Conservation (phyloP, 1,140 invertebrate genomes). For the Dendroctonus ponderosae region DNA sequence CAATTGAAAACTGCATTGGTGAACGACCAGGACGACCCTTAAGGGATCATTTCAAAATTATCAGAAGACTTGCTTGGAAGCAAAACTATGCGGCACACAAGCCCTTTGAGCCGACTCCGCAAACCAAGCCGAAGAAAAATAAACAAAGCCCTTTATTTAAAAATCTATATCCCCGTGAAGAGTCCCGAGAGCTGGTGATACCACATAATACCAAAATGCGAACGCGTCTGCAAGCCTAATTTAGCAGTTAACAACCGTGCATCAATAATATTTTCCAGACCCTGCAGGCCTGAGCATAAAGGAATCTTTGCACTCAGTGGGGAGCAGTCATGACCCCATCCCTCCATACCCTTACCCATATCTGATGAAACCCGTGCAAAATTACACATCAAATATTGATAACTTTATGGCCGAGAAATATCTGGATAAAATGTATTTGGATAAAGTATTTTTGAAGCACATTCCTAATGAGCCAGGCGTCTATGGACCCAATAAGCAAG, state of each 20-base stretch:
- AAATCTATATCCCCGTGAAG: too few species aligned
- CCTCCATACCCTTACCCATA: slow-evolving; percentile 40
- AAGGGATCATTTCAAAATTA: slow-evolving; percentile 49
- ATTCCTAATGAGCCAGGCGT: slow-evolving; percentile 51
- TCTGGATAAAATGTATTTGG: slow-evolving; percentile 56
- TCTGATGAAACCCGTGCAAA: slow-evolving; percentile 50
- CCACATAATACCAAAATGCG: too few species aligned
- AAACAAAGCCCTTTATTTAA: too few species aligned
- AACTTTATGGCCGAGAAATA: slow-evolving; percentile 56
- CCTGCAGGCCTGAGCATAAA: slow-evolving; percentile 8
- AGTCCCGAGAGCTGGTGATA: too few species aligned
- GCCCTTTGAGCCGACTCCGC: slow-evolving; percentile 53
- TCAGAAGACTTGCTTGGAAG: slow-evolving; percentile 47
- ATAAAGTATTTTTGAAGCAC: slow-evolving; percentile 56
- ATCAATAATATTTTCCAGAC: too few species aligned
- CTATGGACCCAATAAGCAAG: slow-evolving; percentile 52
- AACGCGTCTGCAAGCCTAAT: too few species aligned
- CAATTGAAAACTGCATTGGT: slow-evolving; percentile 44
- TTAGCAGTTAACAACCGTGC: too few species aligned
- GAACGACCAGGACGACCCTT: slow-evolving; percentile 44
- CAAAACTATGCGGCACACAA: slow-evolving; percentile 47
- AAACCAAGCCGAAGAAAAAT: slow-evolving; percentile 39
- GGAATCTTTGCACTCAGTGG: slow-evolving; percentile 50
- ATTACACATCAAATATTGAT: slow-evolving; percentile 52
- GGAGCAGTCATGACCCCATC: slow-evolving; percentile 42